Base-by-base conservation (phyloP, 2,797 vertebrate genomes). In the Pogoniulus pusillus region DNA sequence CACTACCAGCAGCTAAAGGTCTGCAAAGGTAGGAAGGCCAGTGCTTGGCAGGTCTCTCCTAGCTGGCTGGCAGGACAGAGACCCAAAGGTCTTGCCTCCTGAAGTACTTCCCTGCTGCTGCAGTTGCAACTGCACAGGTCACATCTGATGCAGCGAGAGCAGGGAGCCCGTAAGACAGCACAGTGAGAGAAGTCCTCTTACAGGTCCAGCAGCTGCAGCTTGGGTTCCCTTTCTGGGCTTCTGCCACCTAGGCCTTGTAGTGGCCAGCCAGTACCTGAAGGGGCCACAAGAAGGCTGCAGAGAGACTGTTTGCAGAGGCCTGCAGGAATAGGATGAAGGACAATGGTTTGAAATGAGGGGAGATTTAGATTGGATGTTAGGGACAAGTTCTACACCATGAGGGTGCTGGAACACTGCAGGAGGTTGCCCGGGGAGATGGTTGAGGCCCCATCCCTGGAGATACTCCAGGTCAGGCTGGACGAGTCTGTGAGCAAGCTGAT, bases 151-250 rank as follows among this genome's bases (percentile, higher is more conserved):
- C 4, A 32, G 72, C 14, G 6, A 16, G 41, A 74, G 60, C 39
- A 60, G 24, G 32, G 24, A 24, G 34, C n/a, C 58, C 8, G 2
- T 0, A 22, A 39, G 41, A 47, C 62, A 74, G 71, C 2, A 0
- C 1, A 2, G 55, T 11, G 12, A 39, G n/a, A 26, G 54, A 58
- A 12, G 3, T 34, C 1, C 26, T 11, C 1, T 13, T 27, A n/a
- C 3, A 0, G 0, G 2, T 3, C 45, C 54, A 15, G 18, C 58
- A 27, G 29, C 53, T 2, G 2, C 32, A 12, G 53, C 34, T 10
- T 0, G 1, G 9, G 18, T 7, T 24, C 49, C 35, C 32, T n/a
- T 59, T 20, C 64, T 5, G 11, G 70, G 16, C n/a, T 54, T 29
- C 64, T 3, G 2, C 12, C 10, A 4, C 6, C 71, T 8, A 35